A percentile compares a stretch with the other conserved stretches of the same genome.
Evolutionary conservation across 2,888 invertebrate species (phyloP).

Genomic region (Colletes collaris): DNA sequence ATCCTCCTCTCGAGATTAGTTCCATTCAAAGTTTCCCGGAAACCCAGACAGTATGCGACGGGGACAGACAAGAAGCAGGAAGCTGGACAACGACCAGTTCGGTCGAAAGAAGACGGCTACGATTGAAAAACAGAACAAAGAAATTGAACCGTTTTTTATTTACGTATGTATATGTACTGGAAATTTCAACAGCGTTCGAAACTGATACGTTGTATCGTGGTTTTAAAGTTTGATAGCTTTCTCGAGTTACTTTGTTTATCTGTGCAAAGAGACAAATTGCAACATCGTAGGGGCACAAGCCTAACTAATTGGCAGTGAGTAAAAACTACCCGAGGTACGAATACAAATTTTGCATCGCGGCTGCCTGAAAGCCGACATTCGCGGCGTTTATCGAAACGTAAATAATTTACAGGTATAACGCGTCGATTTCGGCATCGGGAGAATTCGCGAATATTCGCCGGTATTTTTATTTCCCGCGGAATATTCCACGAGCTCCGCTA

Average conservation of each 20-base stretch:
- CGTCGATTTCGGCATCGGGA: background rate
- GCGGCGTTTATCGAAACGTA: constrained; percentile 5
- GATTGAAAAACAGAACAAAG: constrained; percentile 50
- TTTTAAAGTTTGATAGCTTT: too few relatives aligned
- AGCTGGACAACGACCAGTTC: constrained; percentile 35
- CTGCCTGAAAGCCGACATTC: background rate
- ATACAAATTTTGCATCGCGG: background rate
- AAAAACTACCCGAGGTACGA: background rate
- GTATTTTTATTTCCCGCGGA: background rate
- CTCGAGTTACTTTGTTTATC: too few relatives aligned
- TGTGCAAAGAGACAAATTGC: too few relatives aligned
- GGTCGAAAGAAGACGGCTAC: constrained; percentile 29
- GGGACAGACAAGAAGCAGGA: constrained; percentile 23
- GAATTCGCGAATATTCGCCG: constrained; percentile 9
- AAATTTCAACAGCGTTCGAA: background rate
- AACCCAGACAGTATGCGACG: constrained; percentile 27
- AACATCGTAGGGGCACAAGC: background rate
- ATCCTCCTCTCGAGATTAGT: constrained; percentile 47
- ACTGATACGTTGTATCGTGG: too few relatives aligned
- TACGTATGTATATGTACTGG: constrained; percentile 20
- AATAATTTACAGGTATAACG: constrained; percentile 9
- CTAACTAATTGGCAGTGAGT: background rate
- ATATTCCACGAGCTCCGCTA: constrained; percentile 15
- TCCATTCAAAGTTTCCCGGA: constrained; percentile 45
- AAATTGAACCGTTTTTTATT: constrained; percentile 18